These are phyloP conservation scores for Siderastrea radians DNA, from an alignment of 92 coral and sea anemone genomes.

Conservation along the genomic window DNA sequence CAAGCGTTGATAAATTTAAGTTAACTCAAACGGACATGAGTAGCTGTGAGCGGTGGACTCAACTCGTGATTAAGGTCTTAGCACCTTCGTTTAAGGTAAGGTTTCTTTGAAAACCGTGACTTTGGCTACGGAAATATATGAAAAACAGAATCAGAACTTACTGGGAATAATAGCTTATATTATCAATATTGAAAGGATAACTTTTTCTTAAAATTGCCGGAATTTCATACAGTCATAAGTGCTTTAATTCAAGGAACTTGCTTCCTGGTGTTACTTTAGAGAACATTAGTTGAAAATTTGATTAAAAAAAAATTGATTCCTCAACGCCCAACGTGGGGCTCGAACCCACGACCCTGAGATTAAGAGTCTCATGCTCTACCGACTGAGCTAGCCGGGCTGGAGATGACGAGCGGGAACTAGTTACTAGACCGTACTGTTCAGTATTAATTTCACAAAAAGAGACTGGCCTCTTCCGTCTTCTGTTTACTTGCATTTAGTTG, in stretches of 20 bases:
- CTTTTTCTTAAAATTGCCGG: too few species aligned
- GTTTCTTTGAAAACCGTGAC: background rate
- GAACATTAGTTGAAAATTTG: background rate
- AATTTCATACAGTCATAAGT: background rate
- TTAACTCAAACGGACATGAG: background rate
- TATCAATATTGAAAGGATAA: background rate
- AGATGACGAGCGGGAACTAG: background rate
- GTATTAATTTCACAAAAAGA: too few species aligned
- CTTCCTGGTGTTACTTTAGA: background rate
- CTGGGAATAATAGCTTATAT: background rate
- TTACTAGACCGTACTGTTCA: too few species aligned
- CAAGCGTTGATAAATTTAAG: background rate
- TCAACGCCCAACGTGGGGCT: conserved; percentile 85
- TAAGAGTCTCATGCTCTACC: conserved; percentile 95
- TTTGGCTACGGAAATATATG: background rate
- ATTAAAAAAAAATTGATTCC: background rate
- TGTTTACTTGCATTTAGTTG: too few species aligned
- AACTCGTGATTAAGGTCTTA: background rate
- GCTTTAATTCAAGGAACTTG: too few species aligned
- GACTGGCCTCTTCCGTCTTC: too few species aligned
- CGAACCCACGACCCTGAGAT: conserved; percentile 89
- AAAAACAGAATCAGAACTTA: background rate
- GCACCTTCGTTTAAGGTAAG: background rate
- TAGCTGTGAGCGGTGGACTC: background rate
- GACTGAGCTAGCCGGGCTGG: conserved; percentile 98